These are phyloP conservation scores for Apodemia zela DNA, from an alignment of 2,888 invertebrate genomes.

Conservation along the genomic window DNA sequence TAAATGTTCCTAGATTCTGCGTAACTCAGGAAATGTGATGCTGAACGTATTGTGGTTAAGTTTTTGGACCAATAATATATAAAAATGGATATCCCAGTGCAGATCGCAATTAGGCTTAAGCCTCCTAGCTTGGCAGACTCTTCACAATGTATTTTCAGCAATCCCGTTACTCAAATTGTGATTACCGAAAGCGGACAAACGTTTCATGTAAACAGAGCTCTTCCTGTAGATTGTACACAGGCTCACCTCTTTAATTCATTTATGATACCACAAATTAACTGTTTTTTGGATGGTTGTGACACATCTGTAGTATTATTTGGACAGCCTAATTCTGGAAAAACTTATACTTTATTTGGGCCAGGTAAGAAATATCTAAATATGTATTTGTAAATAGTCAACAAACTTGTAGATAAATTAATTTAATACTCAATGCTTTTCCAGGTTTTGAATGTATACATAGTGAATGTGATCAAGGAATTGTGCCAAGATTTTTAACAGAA, in stretches of 20 bases:
- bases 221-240: slow-evolving; percentile 82
- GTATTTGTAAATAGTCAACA: not conserved
- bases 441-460: slow-evolving; percentile 78
- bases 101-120: slow-evolving; percentile 85
- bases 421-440: slow-evolving; percentile 38
- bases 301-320: slow-evolving; percentile 87
- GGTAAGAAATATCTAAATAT: slow-evolving; percentile 55
- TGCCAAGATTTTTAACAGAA: slow-evolving; percentile 86
- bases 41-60: not conserved
- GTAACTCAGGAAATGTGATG: slow-evolving; percentile 4
- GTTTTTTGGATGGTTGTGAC: slow-evolving; percentile 86
- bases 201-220: slow-evolving; percentile 72
- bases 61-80: not conserved
- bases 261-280: slow-evolving; percentile 83
- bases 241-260: slow-evolving; percentile 82
- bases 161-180: slow-evolving; percentile 80
- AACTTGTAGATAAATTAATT: not conserved
- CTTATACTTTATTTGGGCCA: slow-evolving; percentile 86
- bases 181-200: slow-evolving; percentile 81
- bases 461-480: slow-evolving; percentile 86
- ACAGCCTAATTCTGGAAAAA: slow-evolving; percentile 85
- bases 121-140: slow-evolving; percentile 80
- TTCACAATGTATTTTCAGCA: slow-evolving; percentile 80
- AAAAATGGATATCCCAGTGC: slow-evolving; percentile 85
- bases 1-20: not conserved